Evolutionary conservation across 2,888 invertebrate species (phyloP).

Genomic region (Leucoma salicis): DNA sequence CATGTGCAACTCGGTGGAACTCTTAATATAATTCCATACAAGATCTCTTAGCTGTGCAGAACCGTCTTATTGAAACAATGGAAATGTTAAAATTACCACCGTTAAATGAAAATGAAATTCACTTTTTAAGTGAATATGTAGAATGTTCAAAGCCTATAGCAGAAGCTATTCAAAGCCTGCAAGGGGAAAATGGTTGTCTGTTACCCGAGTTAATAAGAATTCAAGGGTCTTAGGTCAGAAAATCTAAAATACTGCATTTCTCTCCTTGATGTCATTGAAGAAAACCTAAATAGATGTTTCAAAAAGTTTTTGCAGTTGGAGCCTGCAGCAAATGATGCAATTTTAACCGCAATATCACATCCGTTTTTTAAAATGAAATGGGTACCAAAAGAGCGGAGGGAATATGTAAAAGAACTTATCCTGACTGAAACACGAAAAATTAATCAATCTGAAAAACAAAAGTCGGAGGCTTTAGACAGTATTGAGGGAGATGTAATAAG

Average conservation of each 20-base stretch:
- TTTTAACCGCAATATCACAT: too few species aligned
- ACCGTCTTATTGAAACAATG: slow-evolving; percentile 15
- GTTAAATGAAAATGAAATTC: too few species aligned
- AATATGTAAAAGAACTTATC: too few species aligned
- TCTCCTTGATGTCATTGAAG: too few species aligned
- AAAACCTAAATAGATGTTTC: too few species aligned
- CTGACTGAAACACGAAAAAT: too few species aligned
- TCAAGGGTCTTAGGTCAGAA: background rate
- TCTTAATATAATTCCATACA: slow-evolving; percentile 23
- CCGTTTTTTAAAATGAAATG: too few species aligned
- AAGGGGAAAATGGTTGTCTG: slow-evolving; percentile 20
- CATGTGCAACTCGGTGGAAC: slow-evolving; percentile 14
- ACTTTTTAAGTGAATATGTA: too few species aligned
- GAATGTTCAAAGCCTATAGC: background rate
- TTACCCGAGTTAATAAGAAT: too few species aligned
- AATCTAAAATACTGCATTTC: too few species aligned
- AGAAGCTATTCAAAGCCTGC: slow-evolving; percentile 17
- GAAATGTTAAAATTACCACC: slow-evolving; percentile 9
- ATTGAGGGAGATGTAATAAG: slow-evolving; percentile 11
- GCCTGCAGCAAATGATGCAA: too few species aligned
- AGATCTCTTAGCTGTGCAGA: slow-evolving; percentile 21
- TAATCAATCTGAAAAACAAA: slow-evolving; percentile 17
- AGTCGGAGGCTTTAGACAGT: slow-evolving; percentile 12
- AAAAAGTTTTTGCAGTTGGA: too few species aligned
- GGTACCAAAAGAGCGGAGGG: slow-evolving; percentile 12